Conservation (phyloP, 1,140 invertebrate genomes). For the Brachionus plicatilis region DNA sequence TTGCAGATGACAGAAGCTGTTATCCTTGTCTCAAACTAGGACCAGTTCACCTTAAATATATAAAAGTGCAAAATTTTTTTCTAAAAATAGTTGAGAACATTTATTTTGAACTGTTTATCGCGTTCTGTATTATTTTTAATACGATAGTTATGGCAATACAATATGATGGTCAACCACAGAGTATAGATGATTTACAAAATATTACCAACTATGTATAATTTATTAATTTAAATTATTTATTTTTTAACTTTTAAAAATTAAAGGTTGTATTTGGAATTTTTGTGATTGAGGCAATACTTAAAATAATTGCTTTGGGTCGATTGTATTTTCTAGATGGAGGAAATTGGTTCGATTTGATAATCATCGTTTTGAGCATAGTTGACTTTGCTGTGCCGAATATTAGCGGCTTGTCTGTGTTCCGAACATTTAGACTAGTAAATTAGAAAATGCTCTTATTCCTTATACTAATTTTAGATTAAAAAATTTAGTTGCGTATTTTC, state of each 20-base stretch:
- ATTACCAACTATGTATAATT: slow-evolving; percentile 78
- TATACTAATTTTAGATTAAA: neutral
- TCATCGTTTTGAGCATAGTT: slow-evolving; percentile 85
- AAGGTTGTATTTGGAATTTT: slow-evolving; percentile 97
- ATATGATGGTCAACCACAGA: slow-evolving; percentile 74
- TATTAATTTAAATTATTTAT: neutral
- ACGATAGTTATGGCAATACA: slow-evolving; percentile 96
- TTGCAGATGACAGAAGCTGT: slow-evolving; percentile 25
- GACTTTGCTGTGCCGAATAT: slow-evolving; percentile 83
- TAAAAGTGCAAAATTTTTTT: slow-evolving; percentile 95
- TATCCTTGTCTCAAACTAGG: slow-evolving; percentile 43
- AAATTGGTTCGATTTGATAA: slow-evolving; percentile 98
- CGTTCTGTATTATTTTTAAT: slow-evolving; percentile 92
- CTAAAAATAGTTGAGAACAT: slow-evolving; percentile 89
- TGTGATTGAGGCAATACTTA: slow-evolving; percentile 87
- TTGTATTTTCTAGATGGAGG: slow-evolving; percentile 97
- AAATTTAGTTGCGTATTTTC: slow-evolving; percentile 84
- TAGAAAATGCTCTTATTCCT: slow-evolving; percentile 8
- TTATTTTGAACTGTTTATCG: slow-evolving; percentile 95
- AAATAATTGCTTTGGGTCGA: slow-evolving; percentile 91
- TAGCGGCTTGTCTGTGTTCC: slow-evolving; percentile 86
- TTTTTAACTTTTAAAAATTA: neutral
- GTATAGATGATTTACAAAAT: slow-evolving; percentile 68
- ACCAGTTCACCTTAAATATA: slow-evolving; percentile 71
- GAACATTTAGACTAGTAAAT: slow-evolving; percentile 94